A percentile compares a stretch with the other conserved stretches of the same genome.
Evolutionary conservation across 2,113 vertebrate genomes (phyloP).

Genomic region (Myotis davidii): DNA sequence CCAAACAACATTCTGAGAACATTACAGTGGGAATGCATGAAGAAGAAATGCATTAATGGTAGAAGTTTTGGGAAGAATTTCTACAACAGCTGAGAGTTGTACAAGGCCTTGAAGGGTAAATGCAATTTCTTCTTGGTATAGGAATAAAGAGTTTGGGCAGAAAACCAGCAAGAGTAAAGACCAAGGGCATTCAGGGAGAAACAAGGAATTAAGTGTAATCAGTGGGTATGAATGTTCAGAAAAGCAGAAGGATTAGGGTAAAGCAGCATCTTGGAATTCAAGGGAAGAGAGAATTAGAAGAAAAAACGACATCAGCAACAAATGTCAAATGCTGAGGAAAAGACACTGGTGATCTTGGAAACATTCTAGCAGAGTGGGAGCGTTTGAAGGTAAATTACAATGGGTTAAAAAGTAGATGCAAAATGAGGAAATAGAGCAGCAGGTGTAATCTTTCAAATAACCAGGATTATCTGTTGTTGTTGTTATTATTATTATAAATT

Average conservation of each 20-base stretch:
- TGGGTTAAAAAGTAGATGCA: not conserved
- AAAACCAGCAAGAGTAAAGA: constrained; percentile 59
- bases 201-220: not conserved
- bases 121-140: not conserved
- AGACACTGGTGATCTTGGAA: not conserved
- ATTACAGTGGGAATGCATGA: not conserved
- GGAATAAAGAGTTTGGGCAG: not conserved
- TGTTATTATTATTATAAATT: not conserved
- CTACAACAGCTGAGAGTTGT: not conserved
- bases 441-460: not conserved
- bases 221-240: not conserved
- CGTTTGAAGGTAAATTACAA: not conserved
- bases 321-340: not conserved
- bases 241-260: not conserved
- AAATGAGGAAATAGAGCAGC: not conserved
- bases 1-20: constrained; percentile 30
- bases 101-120: constrained; percentile 35
- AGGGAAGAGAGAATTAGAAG: not conserved
- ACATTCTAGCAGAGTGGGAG: not conserved
- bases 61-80: not conserved
- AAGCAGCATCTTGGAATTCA: constrained; percentile 7
- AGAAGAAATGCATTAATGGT: not conserved
- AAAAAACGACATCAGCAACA: not conserved
- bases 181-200: constrained; percentile 3
- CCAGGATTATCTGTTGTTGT: not conserved